Base-by-base conservation (phyloP, 2,888 invertebrate genomes). In the Megaustenia siamemsis region DNA sequence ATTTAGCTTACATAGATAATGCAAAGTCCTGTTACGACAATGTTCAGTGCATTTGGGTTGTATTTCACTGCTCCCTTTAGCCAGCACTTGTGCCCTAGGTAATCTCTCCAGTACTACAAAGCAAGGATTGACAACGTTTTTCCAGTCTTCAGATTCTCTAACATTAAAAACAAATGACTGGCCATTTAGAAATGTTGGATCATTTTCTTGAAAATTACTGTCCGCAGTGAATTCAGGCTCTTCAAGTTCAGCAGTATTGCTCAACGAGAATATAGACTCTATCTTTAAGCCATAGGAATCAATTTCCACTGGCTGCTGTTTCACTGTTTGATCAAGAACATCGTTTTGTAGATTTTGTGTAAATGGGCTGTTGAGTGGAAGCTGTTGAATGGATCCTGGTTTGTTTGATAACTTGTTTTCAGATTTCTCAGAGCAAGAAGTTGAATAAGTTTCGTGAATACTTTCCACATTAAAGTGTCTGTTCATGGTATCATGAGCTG, bases 31-130 rank as follows among this genome's bases (percentile, higher is more conserved):
- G 24, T 69, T 78, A n/a, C 83, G 38, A 63, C 83, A 84, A 35
- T 84, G 79, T 6, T 40, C 56, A 43, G 78, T 84, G 63, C 83
- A 84, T 69, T 71, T 66, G 35, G 79, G 71, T 24, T 18, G 68
- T 10, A 28, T n/a, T 35, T 35, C 49, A 49, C 5, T 21, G 35
- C n/a, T 21, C 24, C 43, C 66, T 32, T 24, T 35, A 38, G 21
- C n/a, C 1, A n/a, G n/a, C 8, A 66, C 60, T 49, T 69, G 49
- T 21, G 83, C 53, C 43, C 43, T 53, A 24, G 83, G 32, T 38
- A 84, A 43, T 38, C 83, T 69, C 45, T 84, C 78, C 24, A 84
- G 53, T 18, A 84, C 83, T 5, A 78, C 77, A 84, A 79, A 84
- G 24, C 83, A 71, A 35, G 83, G 60, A 8, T 2, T 43, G 1